Evolutionary conservation across 1,140 invertebrate genomes (phyloP), one percentile per base, ranked within the genome.

Genomic region (Homalodisca vitripennis): DNA sequence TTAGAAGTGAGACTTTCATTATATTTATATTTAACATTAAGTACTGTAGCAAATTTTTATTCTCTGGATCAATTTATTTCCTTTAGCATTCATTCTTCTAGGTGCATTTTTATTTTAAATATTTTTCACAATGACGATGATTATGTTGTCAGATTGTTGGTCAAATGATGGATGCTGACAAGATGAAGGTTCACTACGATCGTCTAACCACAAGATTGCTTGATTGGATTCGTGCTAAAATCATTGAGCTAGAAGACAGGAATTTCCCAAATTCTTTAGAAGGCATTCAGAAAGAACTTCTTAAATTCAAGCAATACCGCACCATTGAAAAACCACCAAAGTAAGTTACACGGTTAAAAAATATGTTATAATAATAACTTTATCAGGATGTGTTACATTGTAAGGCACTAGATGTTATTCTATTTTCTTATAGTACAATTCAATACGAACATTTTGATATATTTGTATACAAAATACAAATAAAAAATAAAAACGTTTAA

Each of bases 321-420:
- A 98, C 95, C 0, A 87, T 95, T 24, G 97, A 99, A 79, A 99
- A 99, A 83, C 97, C 97, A 14, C 96, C 96, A 67, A 99, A 98
- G 87, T 92, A 79, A 84, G 85, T 81, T 41, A 22, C 55, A 66
- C 20, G 2, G 26, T 64, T 41, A 17, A 41, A 17, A 41, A 6
- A 41, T 17, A 41, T 41, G 34, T 41, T 41, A 17, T 41, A 41
- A 41, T 41, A 17, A n/a, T n/a, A n/a, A n/a, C n/a, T n/a, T n/a
- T n/a, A n/a, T n/a, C n/a, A n/a, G n/a, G n/a, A n/a, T n/a, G n/a
- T n/a, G n/a, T n/a, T n/a, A n/a, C n/a, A n/a, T n/a, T n/a, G n/a
- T n/a, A n/a, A n/a, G n/a, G n/a, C n/a, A n/a, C n/a, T n/a, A n/a
- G n/a, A n/a, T n/a, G n/a, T n/a, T n/a, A n/a, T n/a, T n/a, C n/a